Conservation (phyloP, 2,113 vertebrate genomes). For the Chamaea fasciata region DNA sequence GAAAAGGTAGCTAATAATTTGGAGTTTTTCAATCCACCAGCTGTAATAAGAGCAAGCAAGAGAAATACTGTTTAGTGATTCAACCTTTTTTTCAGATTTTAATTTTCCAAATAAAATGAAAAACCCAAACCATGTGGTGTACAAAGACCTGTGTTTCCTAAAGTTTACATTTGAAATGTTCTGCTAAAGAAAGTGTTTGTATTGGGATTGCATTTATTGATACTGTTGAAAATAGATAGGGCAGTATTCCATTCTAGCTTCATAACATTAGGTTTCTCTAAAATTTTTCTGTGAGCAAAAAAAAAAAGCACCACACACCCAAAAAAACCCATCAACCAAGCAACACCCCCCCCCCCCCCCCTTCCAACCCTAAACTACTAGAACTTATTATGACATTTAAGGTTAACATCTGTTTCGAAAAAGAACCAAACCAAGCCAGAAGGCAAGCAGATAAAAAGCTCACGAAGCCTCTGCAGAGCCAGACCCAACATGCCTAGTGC, state of each 20-base stretch:
- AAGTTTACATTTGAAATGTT: neutral
- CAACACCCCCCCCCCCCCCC: neutral
- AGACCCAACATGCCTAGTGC: fast-evolving
- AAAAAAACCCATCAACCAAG: neutral
- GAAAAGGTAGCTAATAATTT: neutral
- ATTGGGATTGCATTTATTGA: neutral
- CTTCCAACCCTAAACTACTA: fast-evolving
- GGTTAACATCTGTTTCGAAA: neutral
- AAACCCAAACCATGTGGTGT: neutral
- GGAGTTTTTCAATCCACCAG: neutral
- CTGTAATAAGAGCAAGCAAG: neutral
- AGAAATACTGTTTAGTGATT: neutral
- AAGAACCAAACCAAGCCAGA: neutral
- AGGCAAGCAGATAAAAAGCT: neutral
- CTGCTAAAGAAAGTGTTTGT: neutral
- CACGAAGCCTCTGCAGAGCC: fast-evolving
- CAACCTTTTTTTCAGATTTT: neutral
- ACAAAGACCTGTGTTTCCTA: neutral
- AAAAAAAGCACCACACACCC: too few species aligned
- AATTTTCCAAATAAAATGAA: neutral
- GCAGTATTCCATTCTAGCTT: neutral
- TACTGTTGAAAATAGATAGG: neutral
- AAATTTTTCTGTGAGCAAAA: neutral
- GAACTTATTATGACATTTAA: neutral
- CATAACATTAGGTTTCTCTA: neutral